A percentile compares a stretch with the other conserved stretches of the same genome.
Conservation (phyloP, 2,113 vertebrate species). For the Sylvietta virens region DNA sequence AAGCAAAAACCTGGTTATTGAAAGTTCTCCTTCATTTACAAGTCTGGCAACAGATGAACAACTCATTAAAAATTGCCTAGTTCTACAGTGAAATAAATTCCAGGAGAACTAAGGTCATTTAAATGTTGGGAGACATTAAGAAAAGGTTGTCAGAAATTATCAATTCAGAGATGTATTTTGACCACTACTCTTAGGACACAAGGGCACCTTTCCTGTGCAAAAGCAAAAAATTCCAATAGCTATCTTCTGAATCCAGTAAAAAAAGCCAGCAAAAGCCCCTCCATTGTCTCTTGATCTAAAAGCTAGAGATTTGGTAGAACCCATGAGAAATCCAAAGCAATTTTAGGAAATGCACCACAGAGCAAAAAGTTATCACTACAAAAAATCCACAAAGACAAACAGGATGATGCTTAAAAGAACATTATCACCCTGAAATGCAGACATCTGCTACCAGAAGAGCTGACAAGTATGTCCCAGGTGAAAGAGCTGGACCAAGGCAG, state of each 20-base stretch:
- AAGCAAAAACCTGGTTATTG: not conserved
- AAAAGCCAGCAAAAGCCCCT: not conserved
- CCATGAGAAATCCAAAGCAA: not conserved
- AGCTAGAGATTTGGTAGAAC: not conserved
- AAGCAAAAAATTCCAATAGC: not conserved
- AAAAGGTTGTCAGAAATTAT: not conserved
- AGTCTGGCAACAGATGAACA: not conserved
- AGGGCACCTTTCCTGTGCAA: not conserved
- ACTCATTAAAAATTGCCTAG: not conserved
- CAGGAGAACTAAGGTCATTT: not conserved
- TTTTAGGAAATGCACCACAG: not conserved
- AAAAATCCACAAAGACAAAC: not conserved
- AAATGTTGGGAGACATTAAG: not conserved
- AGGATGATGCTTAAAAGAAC: not conserved
- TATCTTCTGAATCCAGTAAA: not conserved
- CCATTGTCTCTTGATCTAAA: not conserved
- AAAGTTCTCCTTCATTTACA: not conserved
- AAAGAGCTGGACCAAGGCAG: not conserved
- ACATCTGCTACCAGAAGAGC: not conserved
- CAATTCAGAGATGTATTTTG: not conserved
- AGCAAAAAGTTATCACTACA: not conserved
- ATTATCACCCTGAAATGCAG: not conserved
- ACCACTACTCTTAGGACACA: not conserved
- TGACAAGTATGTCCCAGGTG: not conserved
- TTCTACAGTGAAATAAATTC: not conserved